Evolutionary conservation across 2,113 vertebrate genomes (phyloP), one percentile per base, ranked within the genome.

Genomic region (Elephas maximus): DNA sequence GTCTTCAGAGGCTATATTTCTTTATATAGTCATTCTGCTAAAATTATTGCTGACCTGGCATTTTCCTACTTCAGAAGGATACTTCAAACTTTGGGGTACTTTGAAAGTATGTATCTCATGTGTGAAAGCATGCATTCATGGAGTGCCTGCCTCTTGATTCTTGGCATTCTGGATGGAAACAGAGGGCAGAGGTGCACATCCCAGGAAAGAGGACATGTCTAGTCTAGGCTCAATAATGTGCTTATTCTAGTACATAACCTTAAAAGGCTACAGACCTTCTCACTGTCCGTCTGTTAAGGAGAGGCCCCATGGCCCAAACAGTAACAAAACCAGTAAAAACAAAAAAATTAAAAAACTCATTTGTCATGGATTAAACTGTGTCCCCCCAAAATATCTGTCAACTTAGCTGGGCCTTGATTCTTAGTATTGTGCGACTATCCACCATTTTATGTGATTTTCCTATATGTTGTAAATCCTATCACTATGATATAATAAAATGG

Each of bases 1-100:
- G 63, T 74, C 62, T 89, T 94, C 62, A 63, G 71, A 86, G 96
- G 76, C 89, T 91, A 7, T 96, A 90, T 85, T 95, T 96, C 95
- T 96, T 89, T 95, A 60, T 84, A 78, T 82, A 90, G 84, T 60
- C 51, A 81, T 84, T 88, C 76, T 95, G 95, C 44, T 96, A 44
- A 90, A 88, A 88, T 93, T 90, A 90, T 81, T 92, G 92, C 93
- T 86, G 80, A 85, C 78, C 84, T 82, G 51, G 37, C 94, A 71
- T 71, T 94, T 92, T 83, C 18, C 23, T 90, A 51, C 77, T 97
- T 91, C 30, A 24, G 45, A 81, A 41, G 83, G 71, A 33, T 63
- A 82, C 80, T 74, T 84, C 17, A 45, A 82, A 76, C 81, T 95
- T 92, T 67, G 87, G 51, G 48, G 48, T 69, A 8, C 74, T 67